Conservation (phyloP, 1,140 invertebrate genomes). For the Tetraneura akinire region DNA sequence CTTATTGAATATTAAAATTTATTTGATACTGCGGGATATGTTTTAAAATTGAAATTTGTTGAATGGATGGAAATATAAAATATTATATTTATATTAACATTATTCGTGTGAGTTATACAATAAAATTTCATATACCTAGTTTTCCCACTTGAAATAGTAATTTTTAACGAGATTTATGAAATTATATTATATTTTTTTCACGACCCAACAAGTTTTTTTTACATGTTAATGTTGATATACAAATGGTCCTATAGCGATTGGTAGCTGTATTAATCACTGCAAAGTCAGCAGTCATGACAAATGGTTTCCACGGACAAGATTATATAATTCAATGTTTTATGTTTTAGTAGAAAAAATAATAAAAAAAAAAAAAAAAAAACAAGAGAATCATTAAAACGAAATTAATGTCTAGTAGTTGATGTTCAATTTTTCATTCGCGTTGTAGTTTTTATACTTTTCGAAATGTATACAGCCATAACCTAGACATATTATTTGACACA, state of each 20-base stretch:
- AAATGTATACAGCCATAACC: no score
- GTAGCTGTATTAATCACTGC: conserved; percentile 23
- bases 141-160: background rate
- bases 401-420: background rate
- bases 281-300: conserved; percentile 17
- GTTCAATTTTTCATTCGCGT: conserved; percentile 25
- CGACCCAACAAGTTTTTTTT: background rate
- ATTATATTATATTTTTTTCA: background rate
- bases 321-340: conserved; percentile 12
- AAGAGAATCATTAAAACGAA: conserved; percentile 16
- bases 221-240: background rate
- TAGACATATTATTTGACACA: no score
- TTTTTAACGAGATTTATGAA: background rate
- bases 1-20: no score
- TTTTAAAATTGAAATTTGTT: no score
- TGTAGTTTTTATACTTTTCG: background rate
- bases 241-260: background rate
- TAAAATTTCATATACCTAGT: background rate
- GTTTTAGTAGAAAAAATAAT: no score
- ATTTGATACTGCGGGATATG: no score
- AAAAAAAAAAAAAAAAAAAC: no score
- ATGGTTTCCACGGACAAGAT: background rate
- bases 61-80: no score
- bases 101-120: background rate
- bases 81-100: no score